These are phyloP conservation scores for Neoascia interrupta DNA, from an alignment of 2,888 invertebrate species.

Conservation along the genomic window DNA sequence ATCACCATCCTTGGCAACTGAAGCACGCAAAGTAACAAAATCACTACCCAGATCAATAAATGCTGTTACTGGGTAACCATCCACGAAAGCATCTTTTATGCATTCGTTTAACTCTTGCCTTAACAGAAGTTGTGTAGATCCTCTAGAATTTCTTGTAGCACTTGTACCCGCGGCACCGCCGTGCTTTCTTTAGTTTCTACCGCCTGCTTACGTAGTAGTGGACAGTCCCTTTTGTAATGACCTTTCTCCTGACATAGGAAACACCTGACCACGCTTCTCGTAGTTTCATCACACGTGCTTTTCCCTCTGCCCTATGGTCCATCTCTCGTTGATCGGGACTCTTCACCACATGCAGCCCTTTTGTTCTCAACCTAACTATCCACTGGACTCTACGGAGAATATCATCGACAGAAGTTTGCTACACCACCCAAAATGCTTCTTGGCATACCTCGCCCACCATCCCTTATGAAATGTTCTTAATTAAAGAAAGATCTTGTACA, in stretches of 20 bases:
- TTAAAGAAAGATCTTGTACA: not conserved
- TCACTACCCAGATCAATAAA: not conserved
- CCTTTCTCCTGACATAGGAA: no score
- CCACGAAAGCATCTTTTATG: no score
- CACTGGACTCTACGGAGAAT: no score
- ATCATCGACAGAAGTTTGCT: not conserved
- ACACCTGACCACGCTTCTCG: no score
- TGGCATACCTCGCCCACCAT: not conserved
- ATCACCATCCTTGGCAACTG: not conserved
- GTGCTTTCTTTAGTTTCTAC: no score
- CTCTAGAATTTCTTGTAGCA: not conserved
- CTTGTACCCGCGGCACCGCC: not conserved
- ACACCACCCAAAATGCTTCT: not conserved
- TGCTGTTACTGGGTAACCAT: no score
- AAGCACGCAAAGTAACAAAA: not conserved
- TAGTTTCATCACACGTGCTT: not conserved
- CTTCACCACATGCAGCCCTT: not conserved
- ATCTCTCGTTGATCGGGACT: not conserved
- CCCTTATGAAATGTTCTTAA: not conserved
- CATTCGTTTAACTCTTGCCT: no score
- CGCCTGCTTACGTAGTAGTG: no score
- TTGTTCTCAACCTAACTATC: not conserved
- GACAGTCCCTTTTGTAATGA: not conserved
- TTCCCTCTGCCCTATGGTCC: not conserved
- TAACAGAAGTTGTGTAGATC: no score